Conservation (phyloP, 2,113 vertebrate genomes). For the Setophaga coronata region DNA sequence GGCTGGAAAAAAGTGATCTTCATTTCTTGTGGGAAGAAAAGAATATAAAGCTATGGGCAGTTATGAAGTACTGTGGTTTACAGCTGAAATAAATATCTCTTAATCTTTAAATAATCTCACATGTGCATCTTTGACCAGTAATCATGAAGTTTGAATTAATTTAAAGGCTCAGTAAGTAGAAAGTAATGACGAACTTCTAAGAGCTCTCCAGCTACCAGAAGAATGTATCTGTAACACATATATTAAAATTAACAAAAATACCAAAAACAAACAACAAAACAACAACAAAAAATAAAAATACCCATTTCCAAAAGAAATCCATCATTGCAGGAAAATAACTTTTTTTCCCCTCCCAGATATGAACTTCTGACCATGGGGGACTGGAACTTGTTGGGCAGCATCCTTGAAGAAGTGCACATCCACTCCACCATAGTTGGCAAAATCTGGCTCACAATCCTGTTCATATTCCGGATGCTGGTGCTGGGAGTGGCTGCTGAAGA, state of each 20-base stretch:
- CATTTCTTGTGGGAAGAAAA: neutral
- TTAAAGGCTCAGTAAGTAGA: neutral
- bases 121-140: neutral
- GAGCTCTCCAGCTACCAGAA: neutral
- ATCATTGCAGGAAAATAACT: neutral
- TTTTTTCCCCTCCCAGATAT: conserved; percentile 33
- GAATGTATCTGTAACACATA: neutral
- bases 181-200: neutral
- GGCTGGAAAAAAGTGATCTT: neutral
- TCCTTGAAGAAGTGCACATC: conserved; percentile 94
- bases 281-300: neutral
- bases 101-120: neutral
- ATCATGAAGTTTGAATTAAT: neutral
- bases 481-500: conserved; percentile 92
- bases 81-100: neutral
- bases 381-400: conserved; percentile 91
- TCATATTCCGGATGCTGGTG: conserved; percentile 94
- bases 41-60: neutral
- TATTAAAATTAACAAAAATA: neutral
- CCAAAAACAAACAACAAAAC: neutral
- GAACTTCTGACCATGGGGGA: conserved; percentile 89
- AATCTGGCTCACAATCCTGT: conserved; percentile 96
- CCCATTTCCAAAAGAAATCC: neutral
- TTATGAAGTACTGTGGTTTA: neutral
- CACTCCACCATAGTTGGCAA: conserved; percentile 94